Percentiles rank a stretch among this genome's conserved stretches.
Evolutionary conservation across 2,797 vertebrate species (phyloP).

Genomic region (Peromyscus nudipes): DNA sequence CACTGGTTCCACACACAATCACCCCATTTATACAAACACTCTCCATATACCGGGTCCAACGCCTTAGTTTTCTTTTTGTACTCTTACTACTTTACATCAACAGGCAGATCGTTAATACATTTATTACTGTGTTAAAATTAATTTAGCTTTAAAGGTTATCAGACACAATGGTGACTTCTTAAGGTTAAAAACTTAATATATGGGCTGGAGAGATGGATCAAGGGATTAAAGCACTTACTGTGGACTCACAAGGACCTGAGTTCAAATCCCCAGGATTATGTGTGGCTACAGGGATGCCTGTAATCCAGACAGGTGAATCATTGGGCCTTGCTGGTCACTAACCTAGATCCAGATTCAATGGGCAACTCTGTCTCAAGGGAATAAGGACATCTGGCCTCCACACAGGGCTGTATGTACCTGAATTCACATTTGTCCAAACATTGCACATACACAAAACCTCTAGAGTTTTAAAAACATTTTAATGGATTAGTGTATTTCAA

Average conservation of each 20-base stretch:
- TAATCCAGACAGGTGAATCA: background rate
- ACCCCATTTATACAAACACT: background rate
- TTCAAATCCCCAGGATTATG: background rate
- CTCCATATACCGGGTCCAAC: background rate
- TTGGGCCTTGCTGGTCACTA: background rate
- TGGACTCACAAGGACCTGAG: background rate
- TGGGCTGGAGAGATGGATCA: background rate
- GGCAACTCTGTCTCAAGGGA: background rate
- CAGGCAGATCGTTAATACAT: background rate
- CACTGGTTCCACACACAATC: background rate
- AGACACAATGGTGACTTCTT: background rate
- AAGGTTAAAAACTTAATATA: background rate
- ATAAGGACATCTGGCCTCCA: background rate
- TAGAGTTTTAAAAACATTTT: background rate
- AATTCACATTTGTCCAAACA: background rate
- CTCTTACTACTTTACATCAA: background rate
- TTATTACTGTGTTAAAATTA: background rate
- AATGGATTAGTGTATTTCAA: background rate
- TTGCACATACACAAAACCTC: background rate
- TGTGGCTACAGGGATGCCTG: background rate
- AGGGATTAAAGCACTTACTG: background rate
- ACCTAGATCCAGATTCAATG: background rate
- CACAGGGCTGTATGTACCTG: background rate
- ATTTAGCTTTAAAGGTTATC: constrained; percentile 3
- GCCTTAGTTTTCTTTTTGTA: background rate